Percentiles rank a stretch among this genome's conserved stretches.
phyloP scores from a whole-genome alignment of 2,797 vertebrate genomes.

The Triplophysa bombifrons region DNA sequence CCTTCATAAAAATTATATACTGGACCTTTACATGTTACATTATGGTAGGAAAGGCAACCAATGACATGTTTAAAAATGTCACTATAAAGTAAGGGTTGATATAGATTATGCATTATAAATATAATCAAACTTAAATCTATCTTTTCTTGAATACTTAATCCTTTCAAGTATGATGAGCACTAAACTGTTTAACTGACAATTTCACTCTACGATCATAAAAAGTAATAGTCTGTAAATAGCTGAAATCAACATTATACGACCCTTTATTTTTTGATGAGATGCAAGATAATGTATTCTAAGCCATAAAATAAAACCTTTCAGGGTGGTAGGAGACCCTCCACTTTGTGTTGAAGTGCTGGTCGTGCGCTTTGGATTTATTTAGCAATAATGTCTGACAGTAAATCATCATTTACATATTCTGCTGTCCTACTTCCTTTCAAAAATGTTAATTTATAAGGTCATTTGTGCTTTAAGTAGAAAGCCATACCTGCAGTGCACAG shows the following conservation, averaged over 20 bases:
- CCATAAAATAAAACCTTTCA: background rate
- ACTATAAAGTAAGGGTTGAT: no score
- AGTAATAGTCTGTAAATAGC: background rate
- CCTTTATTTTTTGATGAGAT: background rate
- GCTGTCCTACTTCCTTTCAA: background rate
- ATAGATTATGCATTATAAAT: no score
- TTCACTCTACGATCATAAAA: no score
- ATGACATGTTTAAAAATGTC: no score
- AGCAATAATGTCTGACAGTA: background rate
- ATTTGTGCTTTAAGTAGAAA: background rate
- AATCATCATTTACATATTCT: background rate
- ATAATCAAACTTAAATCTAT: no score
- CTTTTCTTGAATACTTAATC: no score
- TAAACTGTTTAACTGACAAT: no score
- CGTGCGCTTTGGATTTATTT: background rate
- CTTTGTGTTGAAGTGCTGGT: background rate
- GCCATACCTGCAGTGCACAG: slow-evolving; percentile 93
- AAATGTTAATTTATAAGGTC: background rate
- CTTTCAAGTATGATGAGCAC: no score
- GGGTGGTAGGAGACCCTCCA: background rate
- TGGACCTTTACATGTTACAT: no score
- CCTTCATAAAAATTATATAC: no score
- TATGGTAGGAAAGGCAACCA: no score
- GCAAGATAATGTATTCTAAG: background rate
- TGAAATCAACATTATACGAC: background rate